A percentile compares a stretch with the other conserved stretches of the same genome.
phyloP scores from a whole-genome alignment of 2,113 vertebrate genomes.

The Panurus biarmicus region DNA sequence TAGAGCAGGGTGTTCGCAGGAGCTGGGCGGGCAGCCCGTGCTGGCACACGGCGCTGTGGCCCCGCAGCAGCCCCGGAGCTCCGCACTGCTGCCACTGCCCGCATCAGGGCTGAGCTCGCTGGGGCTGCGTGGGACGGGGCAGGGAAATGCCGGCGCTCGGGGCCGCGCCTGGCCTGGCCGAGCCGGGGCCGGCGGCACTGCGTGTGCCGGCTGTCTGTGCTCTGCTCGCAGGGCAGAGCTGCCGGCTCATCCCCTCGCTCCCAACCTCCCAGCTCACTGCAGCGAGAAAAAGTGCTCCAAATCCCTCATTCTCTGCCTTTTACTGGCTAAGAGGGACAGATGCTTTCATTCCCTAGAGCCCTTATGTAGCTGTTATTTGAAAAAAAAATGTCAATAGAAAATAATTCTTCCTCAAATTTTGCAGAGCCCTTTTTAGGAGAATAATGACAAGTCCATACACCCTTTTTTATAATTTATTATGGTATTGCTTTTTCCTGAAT shows the following conservation, averaged over 20 bases:
- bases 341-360: background rate
- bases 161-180: accelerated
- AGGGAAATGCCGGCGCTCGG: background rate
- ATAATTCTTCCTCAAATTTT: background rate
- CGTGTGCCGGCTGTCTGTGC: background rate
- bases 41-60: background rate
- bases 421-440: background rate
- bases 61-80: background rate
- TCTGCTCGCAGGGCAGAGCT: background rate
- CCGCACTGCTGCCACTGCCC: background rate
- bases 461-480: too few relatives aligned
- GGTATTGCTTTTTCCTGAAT: too few relatives aligned
- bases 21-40: background rate
- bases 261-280: background rate
- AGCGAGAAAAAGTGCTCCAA: background rate
- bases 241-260: background rate
- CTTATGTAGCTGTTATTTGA: background rate
- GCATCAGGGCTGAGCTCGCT: background rate
- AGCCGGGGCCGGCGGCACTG: background rate
- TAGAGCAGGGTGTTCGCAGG: background rate
- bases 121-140: background rate
- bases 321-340: background rate
- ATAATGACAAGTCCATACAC: background rate
- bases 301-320: background rate
- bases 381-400: background rate